Evolutionary conservation across 2,888 invertebrate genomes (phyloP).

Genomic region (Lasioglossum pauxillum): DNA sequence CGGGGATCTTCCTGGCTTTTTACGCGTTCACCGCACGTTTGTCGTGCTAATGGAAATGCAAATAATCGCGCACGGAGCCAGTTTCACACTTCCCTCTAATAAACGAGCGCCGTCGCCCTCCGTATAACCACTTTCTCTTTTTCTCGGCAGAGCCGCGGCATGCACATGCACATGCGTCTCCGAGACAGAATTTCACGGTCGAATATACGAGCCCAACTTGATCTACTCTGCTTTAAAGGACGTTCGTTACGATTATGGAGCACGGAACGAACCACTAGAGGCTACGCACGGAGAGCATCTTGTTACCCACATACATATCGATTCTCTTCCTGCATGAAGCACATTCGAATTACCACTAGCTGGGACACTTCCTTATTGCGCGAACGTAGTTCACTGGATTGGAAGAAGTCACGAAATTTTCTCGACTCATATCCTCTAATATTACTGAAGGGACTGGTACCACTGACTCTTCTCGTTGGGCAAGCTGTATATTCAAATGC

Average conservation of each 20-base stretch:
- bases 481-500: no score
- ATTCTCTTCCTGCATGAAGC: not conserved
- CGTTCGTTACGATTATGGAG: conserved; percentile 44
- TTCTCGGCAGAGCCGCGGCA: conserved; percentile 29
- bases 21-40: conserved; percentile 69
- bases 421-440: not conserved
- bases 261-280: conserved; percentile 2
- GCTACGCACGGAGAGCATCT: conserved; percentile 23
- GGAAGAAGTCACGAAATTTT: not conserved
- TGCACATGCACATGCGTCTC: not conserved
- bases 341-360: conserved; percentile 18
- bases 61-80: conserved; percentile 69
- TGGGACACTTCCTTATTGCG: conserved; percentile 55
- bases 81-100: conserved; percentile 74
- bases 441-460: no score
- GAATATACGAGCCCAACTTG: conserved; percentile 52
- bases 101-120: conserved; percentile 62
- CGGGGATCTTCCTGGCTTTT: conserved; percentile 52
- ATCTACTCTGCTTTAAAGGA: conserved; percentile 38
- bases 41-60: conserved; percentile 76
- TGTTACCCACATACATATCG: conserved; percentile 48
- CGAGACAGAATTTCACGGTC: conserved; percentile 62
- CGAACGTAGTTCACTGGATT: not conserved
- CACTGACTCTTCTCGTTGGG: no score
- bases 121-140: conserved; percentile 48